Evolutionary conservation across 1,140 invertebrate genomes (phyloP).

Genomic region (Atopsyche davidsoni): DNA sequence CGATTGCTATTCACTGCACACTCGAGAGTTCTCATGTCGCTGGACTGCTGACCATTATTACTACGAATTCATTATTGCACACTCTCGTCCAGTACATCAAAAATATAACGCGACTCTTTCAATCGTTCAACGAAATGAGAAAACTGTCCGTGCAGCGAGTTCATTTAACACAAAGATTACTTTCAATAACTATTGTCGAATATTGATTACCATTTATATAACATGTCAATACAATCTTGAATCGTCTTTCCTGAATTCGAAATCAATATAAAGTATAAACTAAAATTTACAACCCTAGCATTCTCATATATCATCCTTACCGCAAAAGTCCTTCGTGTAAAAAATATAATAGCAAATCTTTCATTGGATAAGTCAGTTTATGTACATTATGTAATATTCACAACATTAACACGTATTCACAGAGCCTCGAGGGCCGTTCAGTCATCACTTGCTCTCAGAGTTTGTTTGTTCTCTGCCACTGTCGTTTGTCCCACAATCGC

Average conservation of each 20-base stretch:
- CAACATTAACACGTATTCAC: constrained; percentile 24
- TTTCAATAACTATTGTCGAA: constrained; percentile 4
- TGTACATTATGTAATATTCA: constrained; percentile 15
- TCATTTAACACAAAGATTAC: not conserved
- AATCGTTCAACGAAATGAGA: too few species aligned
- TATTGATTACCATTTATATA: constrained; percentile 3
- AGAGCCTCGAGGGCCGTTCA: too few species aligned
- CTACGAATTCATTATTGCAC: too few species aligned
- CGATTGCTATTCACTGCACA: too few species aligned
- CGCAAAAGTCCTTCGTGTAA: constrained; percentile 17
- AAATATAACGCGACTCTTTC: too few species aligned
- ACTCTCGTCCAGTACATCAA: too few species aligned
- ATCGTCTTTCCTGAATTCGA: too few species aligned
- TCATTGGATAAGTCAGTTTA: constrained; percentile 13
- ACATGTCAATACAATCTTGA: too few species aligned
- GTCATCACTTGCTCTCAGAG: constrained; percentile 1
- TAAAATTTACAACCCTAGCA: not conserved
- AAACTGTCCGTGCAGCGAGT: too few species aligned
- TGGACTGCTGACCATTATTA: too few species aligned
- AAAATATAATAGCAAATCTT: constrained; percentile 25
- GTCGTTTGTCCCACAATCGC: constrained; percentile 16
- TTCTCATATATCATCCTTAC: not conserved
- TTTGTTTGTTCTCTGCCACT: constrained; percentile 10
- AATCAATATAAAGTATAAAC: not conserved
- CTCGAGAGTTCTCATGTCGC: too few species aligned